Evolutionary conservation across 2,113 vertebrate genomes (phyloP).

Genomic region (Brachyhypopomus gauderio): DNA sequence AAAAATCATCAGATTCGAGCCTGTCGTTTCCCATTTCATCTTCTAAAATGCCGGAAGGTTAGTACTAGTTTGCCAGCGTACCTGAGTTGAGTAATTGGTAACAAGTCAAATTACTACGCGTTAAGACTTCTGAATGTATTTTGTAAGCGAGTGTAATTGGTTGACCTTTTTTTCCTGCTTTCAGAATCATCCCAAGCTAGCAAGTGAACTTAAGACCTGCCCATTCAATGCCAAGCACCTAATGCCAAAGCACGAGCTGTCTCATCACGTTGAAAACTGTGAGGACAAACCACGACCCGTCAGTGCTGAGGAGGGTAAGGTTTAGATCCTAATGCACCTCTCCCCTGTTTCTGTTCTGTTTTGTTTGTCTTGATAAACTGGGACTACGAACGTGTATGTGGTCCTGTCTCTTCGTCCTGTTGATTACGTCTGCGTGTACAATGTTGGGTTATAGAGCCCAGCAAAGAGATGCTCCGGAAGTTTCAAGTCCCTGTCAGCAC

Average conservation of each 20-base stretch:
- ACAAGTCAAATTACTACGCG: background rate
- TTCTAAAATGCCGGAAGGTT: slow-evolving; percentile 91
- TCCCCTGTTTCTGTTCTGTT: background rate
- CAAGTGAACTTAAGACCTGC: slow-evolving; percentile 73
- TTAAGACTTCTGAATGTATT: background rate
- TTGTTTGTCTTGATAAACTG: background rate
- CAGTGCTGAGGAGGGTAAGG: slow-evolving; percentile 52
- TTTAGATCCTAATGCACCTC: background rate
- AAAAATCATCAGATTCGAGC: slow-evolving; percentile 84
- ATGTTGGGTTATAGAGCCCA: slow-evolving; percentile 12
- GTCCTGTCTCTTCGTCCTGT: background rate
- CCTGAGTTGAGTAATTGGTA: background rate
- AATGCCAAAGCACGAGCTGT: slow-evolving; percentile 71
- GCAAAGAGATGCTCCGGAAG: background rate
- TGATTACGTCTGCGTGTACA: too few relatives aligned
- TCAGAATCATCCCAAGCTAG: slow-evolving; percentile 78
- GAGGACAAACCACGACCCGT: slow-evolving; percentile 50
- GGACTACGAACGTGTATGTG: background rate
- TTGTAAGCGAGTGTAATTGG: background rate
- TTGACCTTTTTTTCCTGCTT: background rate
- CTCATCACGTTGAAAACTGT: slow-evolving; percentile 70
- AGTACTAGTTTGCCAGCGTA: background rate
- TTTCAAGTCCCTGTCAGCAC: slow-evolving; percentile 64
- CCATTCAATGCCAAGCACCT: slow-evolving; percentile 83
- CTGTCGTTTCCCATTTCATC: slow-evolving; percentile 87